A percentile compares a stretch with the other conserved stretches of the same genome.
These are phyloP conservation scores for Epinotia ramella DNA, from an alignment of 2,888 invertebrate genomes.

Conservation along the genomic window DNA sequence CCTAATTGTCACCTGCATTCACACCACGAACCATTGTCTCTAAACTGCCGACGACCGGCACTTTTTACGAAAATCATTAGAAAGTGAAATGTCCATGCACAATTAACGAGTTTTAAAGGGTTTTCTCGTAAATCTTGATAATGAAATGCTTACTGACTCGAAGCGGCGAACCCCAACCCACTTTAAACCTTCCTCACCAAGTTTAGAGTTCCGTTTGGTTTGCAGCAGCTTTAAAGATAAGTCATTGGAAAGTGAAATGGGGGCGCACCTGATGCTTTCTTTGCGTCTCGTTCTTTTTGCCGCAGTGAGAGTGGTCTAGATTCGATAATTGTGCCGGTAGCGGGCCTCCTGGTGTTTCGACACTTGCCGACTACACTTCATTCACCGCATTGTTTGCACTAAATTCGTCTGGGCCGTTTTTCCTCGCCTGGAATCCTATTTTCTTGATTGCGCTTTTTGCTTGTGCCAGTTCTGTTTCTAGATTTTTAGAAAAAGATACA, in stretches of 20 bases:
- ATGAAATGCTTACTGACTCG: constrained; percentile 70
- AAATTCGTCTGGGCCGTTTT: constrained; percentile 15
- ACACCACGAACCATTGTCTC: constrained; percentile 21
- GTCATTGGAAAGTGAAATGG: constrained; percentile 84
- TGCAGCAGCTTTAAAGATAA: constrained; percentile 62
- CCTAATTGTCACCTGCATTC: constrained; percentile 3
- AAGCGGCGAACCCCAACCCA: constrained; percentile 47
- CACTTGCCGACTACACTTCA: constrained; percentile 37
- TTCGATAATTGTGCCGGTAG: constrained; percentile 82
- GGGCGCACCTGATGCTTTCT: constrained; percentile 84
- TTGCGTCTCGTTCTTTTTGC: constrained; percentile 82
- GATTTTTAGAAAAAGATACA: constrained; percentile 36
- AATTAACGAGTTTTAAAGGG: constrained; percentile 80
- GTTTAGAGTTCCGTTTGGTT: constrained; percentile 62
- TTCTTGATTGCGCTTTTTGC: constrained; percentile 27
- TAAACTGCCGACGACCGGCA: constrained; percentile 6
- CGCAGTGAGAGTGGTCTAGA: constrained; percentile 84
- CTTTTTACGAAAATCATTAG: constrained; percentile 65
- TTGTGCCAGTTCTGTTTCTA: constrained; percentile 17
- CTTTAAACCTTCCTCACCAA: constrained; percentile 53
- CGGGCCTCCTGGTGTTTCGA: constrained; percentile 69
- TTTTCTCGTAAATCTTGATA: constrained; percentile 80
- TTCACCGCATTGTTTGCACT: constrained; percentile 38
- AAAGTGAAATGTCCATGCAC: constrained; percentile 70
- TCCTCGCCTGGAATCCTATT: constrained; percentile 34